A percentile compares a stretch with the other conserved stretches of the same genome.
Conservation (phyloP, 1,140 invertebrate genomes). For the Diachasma alloeum region DNA sequence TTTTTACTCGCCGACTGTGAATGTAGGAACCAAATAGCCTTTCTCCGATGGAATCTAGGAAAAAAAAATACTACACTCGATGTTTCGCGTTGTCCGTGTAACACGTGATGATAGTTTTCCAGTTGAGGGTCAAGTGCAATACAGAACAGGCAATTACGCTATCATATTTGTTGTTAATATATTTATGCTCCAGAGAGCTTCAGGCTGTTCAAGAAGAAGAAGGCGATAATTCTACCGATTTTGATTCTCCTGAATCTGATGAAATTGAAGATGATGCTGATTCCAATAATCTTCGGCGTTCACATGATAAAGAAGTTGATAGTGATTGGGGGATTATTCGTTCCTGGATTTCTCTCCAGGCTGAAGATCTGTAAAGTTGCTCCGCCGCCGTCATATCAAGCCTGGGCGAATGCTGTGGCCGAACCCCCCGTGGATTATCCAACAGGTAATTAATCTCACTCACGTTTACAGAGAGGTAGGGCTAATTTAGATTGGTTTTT, state of each 20-base stretch:
- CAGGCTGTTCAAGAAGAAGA: slow-evolving; percentile 68
- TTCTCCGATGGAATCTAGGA: slow-evolving; percentile 17
- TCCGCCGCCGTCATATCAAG: slow-evolving; percentile 42
- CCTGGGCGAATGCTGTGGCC: slow-evolving; percentile 49
- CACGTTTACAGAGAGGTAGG: too few species aligned
- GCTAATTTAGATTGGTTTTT: slow-evolving; percentile 14
- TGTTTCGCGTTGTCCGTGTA: neutral
- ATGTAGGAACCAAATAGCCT: neutral
- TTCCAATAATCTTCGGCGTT: slow-evolving; percentile 71
- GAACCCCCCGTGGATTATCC: slow-evolving; percentile 58
- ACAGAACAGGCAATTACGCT: too few species aligned
- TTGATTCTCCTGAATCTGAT: slow-evolving; percentile 70
- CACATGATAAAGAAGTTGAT: slow-evolving; percentile 77
- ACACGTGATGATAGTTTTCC: neutral
- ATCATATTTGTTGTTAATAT: neutral
- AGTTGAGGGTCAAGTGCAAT: neutral
- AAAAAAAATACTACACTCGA: neutral
- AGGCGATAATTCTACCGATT: slow-evolving; percentile 70
- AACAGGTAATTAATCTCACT: slow-evolving; percentile 43
- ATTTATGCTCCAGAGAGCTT: slow-evolving; percentile 35
- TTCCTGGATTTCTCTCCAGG: slow-evolving; percentile 70
- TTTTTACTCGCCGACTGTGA: neutral
- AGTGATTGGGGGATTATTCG: slow-evolving; percentile 69
- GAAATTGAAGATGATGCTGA: slow-evolving; percentile 71
- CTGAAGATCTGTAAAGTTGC: slow-evolving; percentile 72